Evolutionary conservation across 2,113 vertebrate genomes (phyloP), one percentile per base, ranked within the genome.

Genomic region (Corydoras maculifer): DNA sequence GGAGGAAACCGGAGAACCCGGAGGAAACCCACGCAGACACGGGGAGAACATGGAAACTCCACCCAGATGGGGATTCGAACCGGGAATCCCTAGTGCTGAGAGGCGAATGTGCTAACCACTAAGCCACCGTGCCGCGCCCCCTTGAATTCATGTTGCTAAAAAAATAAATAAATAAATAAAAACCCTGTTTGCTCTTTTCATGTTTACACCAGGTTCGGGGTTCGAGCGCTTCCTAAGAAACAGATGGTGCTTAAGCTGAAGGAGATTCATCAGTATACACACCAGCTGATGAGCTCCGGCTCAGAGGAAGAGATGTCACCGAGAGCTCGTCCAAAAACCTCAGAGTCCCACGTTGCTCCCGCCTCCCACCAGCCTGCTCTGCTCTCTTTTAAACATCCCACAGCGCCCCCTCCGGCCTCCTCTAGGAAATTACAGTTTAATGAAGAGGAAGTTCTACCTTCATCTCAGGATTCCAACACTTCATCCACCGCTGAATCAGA

Each of bases 211-310:
- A 99, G 97, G 70, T 99, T 93, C 57, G 96, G 95, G 7, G 94
- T 99, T 50, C 91, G 95, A 8, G 87, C 94, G 35, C 87, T 99
- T 72, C 94, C 94, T 0, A 98, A 95, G 77, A 91, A 89, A 68
- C 91, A 97, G 86, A 99, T 99, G 97, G 87, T 99, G 73, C 83
- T 95, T 72, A 99, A 96, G 77, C 89, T 99, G 86, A 97, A 94
- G 87, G 93, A 99, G 89, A 98, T 99, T 80, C 95, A 97, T 83
- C 91, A 94, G 74, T 98, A 96, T 77, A 99, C 95, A 25, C 97
- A 98, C 82, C 92, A 84, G 85, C 86, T 91, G 0, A 43, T 80
- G 82, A 89, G 85, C 83, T 93, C 93, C 0, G 91, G 92, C 74
- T 91, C 88, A 0, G 92, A 94, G 58, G 91, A 86, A 0, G 91